Evolutionary conservation across 2,888 invertebrate species (phyloP), one percentile per base, ranked within the genome.

Genomic region (Polydrusus cervinus): DNA sequence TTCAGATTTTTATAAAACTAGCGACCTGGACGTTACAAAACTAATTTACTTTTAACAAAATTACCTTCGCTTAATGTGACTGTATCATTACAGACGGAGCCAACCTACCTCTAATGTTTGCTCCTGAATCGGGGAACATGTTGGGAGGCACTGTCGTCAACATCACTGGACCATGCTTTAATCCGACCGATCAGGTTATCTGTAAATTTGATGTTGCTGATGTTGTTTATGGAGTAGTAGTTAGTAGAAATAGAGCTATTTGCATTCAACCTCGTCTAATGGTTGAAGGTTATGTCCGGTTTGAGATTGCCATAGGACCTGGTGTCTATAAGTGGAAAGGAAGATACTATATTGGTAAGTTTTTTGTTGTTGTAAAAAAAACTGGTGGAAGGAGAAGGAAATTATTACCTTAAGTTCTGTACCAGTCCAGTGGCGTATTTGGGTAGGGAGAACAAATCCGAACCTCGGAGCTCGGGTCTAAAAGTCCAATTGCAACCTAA

Each of bases 111-210:
- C 86, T 97, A 67, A 92, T 95, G 81, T 97, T 97, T 83, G 97
- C 97, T 0, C 98, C 98, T 0, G 97, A 98, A 86, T 96, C 96
- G 84, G 98, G 97, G 5, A 97, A 96, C 86, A 98, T 99, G 98
- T 89, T 98, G 79, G 99, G 99, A 3, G 99, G 99, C 1, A 96
- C 97, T 0, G 93, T 98, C 68, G 96, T 99, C 47, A 98, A 98
- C 85, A 95, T 99, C 74, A 97, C 98, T 0, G 99, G 98, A 0
- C 97, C 98, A 1, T 99, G 99, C 85, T 96, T 98, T 85, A 90
- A 92, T 79, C 91, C 91, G 0, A 89, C 89, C 0, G 93, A 95
- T 81, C 91, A 93, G 79, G 92, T 98, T 61, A 92, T 91, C 67
- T 97, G 97, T 83, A 92, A 94, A 79, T 96, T 96, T 83, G 96